Percentiles rank a stretch among this genome's conserved stretches.
phyloP scores from a whole-genome alignment of 2,113 vertebrate genomes.

The Pollimyrus isidori region DNA sequence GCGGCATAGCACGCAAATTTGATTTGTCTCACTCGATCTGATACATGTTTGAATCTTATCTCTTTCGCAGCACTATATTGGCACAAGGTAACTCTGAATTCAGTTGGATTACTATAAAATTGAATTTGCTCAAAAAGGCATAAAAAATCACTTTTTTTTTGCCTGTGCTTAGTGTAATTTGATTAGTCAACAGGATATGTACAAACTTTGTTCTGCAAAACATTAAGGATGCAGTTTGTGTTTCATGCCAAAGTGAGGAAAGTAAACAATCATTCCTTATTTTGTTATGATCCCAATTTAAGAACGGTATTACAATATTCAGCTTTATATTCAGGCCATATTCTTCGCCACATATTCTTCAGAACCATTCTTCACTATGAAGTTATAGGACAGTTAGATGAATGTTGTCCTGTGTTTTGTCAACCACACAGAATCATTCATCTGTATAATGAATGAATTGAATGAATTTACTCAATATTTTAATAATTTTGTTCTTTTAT shows the following conservation, averaged over 20 bases:
- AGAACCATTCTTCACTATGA: not conserved
- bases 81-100: constrained; percentile 32
- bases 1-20: constrained; percentile 27
- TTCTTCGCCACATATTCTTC: no score
- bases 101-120: constrained; percentile 44
- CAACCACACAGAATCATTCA: not conserved
- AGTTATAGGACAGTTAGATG: not conserved
- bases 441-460: not conserved
- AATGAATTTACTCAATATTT: not conserved
- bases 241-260: constrained; percentile 25
- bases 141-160: constrained; percentile 36
- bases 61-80: constrained; percentile 14
- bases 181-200: constrained; percentile 31
- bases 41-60: constrained; percentile 27
- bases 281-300: constrained; percentile 33
- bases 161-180: constrained; percentile 35
- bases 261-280: constrained; percentile 27
- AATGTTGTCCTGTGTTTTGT: not conserved
- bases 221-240: constrained; percentile 26
- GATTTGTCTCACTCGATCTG: constrained; percentile 32
- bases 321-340: not conserved
- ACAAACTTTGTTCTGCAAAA: constrained; percentile 23
- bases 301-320: not conserved
- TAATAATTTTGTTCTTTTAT: not conserved
- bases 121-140: constrained; percentile 43